Evolutionary conservation across 2,113 vertebrate genomes (phyloP).

Genomic region (Tamias sibiricus): DNA sequence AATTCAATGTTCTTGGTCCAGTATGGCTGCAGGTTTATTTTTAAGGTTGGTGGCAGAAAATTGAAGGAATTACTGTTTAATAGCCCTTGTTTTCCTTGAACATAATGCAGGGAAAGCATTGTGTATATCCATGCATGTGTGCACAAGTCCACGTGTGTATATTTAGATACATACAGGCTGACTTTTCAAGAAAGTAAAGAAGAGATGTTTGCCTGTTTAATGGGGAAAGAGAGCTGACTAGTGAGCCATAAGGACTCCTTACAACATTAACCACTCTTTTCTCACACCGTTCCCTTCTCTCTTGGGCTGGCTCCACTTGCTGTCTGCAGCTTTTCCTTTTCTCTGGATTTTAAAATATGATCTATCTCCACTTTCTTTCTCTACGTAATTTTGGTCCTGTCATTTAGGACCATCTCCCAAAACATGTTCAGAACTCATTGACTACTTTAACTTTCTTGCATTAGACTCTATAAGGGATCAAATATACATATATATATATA

Average conservation of each 20-base stretch:
- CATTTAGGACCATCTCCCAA: not conserved
- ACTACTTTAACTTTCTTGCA: not conserved
- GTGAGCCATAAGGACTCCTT: not conserved
- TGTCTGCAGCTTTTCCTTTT: too few species aligned
- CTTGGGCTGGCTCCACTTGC: too few species aligned
- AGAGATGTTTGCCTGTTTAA: not conserved
- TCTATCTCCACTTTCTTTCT: not conserved
- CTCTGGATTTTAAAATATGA: not conserved
- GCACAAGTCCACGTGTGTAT: not conserved
- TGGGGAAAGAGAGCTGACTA: not conserved
- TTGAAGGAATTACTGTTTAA: not conserved
- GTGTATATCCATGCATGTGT: not conserved
- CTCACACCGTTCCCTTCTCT: not conserved
- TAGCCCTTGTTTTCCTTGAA: not conserved
- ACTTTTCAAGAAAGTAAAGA: not conserved
- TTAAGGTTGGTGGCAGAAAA: not conserved
- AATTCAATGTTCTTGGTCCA: not conserved
- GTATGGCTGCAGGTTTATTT: not conserved
- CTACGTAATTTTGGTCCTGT: not conserved
- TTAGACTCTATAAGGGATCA: not conserved
- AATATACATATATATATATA: not conserved
- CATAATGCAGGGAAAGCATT: not conserved
- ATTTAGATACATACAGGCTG: not conserved
- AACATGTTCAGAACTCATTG: not conserved
- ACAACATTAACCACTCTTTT: not conserved